These are phyloP conservation scores for Ephialtes manifestator DNA, from an alignment of 2,888 invertebrate genomes.

Conservation along the genomic window DNA sequence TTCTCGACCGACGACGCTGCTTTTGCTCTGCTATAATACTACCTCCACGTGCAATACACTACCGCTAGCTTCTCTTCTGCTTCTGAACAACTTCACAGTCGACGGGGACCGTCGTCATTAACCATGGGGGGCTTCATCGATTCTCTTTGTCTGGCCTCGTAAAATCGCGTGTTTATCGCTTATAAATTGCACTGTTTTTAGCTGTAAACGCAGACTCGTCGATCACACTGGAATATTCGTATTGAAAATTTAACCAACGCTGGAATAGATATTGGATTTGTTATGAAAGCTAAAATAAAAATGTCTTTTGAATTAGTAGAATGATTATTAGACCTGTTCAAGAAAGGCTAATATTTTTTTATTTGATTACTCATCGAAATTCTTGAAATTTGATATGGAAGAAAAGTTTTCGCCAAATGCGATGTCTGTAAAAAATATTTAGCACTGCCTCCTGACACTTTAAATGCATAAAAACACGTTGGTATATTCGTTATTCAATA, in stretches of 20 bases:
- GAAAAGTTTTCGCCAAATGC: too few relatives aligned
- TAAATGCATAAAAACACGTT: too few relatives aligned
- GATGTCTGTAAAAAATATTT: too few relatives aligned
- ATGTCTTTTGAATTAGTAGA: not conserved
- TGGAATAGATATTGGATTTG: not conserved
- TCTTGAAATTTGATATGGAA: too few relatives aligned
- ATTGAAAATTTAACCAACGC: not conserved
- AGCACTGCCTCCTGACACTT: too few relatives aligned
- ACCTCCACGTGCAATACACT: not conserved
- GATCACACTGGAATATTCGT: not conserved
- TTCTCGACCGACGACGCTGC: constrained; percentile 61
- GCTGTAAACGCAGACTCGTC: not conserved
- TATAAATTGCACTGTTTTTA: constrained; percentile 2
- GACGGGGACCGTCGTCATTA: constrained; percentile 37
- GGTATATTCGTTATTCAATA: too few relatives aligned
- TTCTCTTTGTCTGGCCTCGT: constrained; percentile 41
- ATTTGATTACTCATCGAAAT: too few relatives aligned
- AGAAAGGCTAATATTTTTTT: too few relatives aligned
- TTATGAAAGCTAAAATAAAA: too few relatives aligned
- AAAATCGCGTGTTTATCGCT: constrained; percentile 6
- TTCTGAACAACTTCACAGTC: constrained; percentile 30
- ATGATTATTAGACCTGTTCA: too few relatives aligned
- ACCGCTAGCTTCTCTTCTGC: constrained; percentile 8
- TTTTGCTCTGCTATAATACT: constrained; percentile 21
- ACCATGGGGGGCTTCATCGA: constrained; percentile 45